phyloP scores from a whole-genome alignment of 2,797 vertebrate species.

The Hypotaenidia philippensis region DNA sequence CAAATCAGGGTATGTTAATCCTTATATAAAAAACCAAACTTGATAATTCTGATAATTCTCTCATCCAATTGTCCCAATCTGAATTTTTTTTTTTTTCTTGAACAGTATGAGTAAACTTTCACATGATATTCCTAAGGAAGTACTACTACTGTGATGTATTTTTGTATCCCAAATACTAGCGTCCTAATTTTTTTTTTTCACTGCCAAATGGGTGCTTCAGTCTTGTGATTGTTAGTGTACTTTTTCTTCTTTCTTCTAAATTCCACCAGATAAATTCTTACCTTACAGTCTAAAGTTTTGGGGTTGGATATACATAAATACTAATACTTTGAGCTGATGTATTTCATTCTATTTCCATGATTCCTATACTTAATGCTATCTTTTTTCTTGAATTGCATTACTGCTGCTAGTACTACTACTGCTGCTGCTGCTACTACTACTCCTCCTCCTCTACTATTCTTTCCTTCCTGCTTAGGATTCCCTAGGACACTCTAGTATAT shows the following conservation, averaged over 20 bases:
- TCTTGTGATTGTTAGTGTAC: background rate
- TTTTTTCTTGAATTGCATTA: background rate
- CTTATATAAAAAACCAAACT: background rate
- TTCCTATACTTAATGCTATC: background rate
- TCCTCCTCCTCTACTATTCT: background rate
- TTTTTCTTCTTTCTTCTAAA: background rate
- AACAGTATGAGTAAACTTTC: conserved; percentile 19
- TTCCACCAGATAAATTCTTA: background rate
- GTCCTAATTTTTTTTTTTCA: background rate
- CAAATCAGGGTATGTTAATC: background rate
- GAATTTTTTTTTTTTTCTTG: background rate
- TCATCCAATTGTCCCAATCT: background rate
- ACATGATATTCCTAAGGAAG: background rate
- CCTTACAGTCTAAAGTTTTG: background rate
- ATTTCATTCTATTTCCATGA: background rate
- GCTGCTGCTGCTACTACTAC: too few relatives aligned
- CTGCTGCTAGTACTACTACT: too few relatives aligned
- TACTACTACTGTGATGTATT: background rate
- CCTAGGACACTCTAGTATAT: background rate
- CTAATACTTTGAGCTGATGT: background rate
- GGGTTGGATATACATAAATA: background rate
- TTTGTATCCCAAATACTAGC: background rate
- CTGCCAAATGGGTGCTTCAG: background rate
- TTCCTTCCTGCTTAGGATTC: background rate
- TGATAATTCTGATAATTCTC: background rate